phyloP scores from a whole-genome alignment of 2,113 vertebrate genomes.

The Petrocephalus zakoni region DNA sequence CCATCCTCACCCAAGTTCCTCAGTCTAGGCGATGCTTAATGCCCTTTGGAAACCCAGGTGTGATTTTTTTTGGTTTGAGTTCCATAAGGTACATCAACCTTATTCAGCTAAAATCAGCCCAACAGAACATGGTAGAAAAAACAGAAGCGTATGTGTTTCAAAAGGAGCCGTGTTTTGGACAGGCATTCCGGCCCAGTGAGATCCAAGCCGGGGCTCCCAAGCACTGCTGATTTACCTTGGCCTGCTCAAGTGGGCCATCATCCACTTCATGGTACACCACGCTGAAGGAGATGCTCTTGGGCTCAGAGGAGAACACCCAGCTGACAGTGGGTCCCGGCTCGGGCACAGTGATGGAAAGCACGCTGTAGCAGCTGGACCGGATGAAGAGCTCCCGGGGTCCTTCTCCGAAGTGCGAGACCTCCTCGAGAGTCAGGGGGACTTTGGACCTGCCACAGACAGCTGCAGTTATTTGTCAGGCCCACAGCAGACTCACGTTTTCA shows the following conservation, averaged over 20 bases:
- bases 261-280: constrained; percentile 75
- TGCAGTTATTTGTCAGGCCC: not conserved
- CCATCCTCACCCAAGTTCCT: not conserved
- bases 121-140: not conserved
- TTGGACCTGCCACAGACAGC: constrained; percentile 56
- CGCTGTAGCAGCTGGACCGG: constrained; percentile 83
- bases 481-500: not conserved
- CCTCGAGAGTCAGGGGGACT: constrained; percentile 72
- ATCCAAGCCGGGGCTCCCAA: not conserved
- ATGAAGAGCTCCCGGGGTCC: constrained; percentile 78
- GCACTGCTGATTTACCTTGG: constrained; percentile 62
- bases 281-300: constrained; percentile 88
- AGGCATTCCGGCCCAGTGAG: not conserved
- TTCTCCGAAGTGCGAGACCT: constrained; percentile 77
- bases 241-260: constrained; percentile 69
- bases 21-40: not conserved
- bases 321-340: constrained; percentile 73
- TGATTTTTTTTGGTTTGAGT: not conserved
- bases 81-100: not conserved
- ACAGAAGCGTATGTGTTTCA: not conserved
- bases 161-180: not conserved
- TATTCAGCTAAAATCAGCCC: not conserved
- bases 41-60: not conserved
- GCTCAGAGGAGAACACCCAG: constrained; percentile 95
- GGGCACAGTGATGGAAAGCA: constrained; percentile 65